These are phyloP conservation scores for Uropsilus gracilis DNA, from an alignment of 2,113 vertebrate species.

Conservation along the genomic window DNA sequence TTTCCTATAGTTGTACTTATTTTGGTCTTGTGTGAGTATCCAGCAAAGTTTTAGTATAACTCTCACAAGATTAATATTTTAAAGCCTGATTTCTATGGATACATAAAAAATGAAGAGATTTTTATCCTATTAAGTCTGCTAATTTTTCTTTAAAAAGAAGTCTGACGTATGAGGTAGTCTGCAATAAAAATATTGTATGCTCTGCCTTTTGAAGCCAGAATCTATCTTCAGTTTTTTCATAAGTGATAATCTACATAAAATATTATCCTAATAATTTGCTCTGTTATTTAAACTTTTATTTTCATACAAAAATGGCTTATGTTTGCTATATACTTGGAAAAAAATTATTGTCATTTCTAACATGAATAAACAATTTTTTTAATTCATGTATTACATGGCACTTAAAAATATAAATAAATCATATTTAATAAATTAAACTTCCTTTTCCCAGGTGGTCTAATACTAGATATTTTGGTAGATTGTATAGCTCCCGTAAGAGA, in stretches of 20 bases:
- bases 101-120: background rate
- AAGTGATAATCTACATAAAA: background rate
- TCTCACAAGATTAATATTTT: slow-evolving; percentile 6
- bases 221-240: slow-evolving; percentile 6
- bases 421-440: background rate
- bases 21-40: background rate
- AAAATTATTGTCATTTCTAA: background rate
- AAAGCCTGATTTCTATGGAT: background rate
- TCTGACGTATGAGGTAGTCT: background rate
- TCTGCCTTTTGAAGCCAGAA: background rate
- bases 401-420: background rate
- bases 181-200: background rate
- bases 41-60: background rate
- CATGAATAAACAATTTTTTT: background rate
- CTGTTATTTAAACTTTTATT: background rate
- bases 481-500: background rate
- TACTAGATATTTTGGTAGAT: background rate
- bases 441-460: background rate
- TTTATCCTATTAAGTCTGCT: background rate
- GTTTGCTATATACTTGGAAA: background rate
- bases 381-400: slow-evolving; percentile 30
- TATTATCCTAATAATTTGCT: background rate
- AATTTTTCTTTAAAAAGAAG: background rate
- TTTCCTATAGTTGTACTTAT: background rate
- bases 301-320: background rate